phyloP scores from a whole-genome alignment of 1,140 invertebrate species.

The Kradibia gibbosae region DNA sequence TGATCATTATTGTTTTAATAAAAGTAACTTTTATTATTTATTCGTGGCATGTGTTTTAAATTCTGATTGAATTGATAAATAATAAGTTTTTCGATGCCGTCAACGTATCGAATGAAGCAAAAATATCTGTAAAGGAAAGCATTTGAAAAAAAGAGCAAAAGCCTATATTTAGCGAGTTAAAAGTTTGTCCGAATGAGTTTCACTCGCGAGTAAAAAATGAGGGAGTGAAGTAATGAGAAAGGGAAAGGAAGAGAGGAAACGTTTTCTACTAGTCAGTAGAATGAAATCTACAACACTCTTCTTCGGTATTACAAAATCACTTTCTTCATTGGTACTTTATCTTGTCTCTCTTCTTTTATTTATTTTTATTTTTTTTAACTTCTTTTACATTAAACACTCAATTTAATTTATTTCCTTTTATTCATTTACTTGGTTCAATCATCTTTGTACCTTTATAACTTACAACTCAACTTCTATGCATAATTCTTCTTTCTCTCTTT shows the following conservation, averaged over 20 bases:
- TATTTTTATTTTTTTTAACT: constrained; percentile 9
- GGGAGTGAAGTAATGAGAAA: background rate
- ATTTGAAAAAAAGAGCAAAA: background rate
- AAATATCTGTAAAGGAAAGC: background rate
- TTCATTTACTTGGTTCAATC: too few relatives aligned
- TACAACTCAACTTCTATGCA: too few relatives aligned
- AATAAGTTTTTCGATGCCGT: background rate
- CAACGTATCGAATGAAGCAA: background rate
- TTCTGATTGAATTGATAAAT: too few relatives aligned
- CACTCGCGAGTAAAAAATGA: background rate
- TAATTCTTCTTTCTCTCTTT: too few relatives aligned
- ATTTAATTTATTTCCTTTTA: constrained; percentile 31
- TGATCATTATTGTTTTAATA: too few relatives aligned
- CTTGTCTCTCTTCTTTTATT: constrained; percentile 37
- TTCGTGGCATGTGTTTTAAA: too few relatives aligned
- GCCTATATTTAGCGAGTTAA: background rate
- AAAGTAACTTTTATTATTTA: too few relatives aligned
- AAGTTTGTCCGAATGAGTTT: constrained; percentile 17
- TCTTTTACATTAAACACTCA: background rate
- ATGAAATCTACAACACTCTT: background rate
- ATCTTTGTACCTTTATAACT: too few relatives aligned
- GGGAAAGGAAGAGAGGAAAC: background rate
- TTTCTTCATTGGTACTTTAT: constrained; percentile 26
- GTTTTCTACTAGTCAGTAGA: background rate
- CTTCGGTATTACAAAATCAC: constrained; percentile 36